These are phyloP conservation scores for Ophioninae sp. DNA, from an alignment of 2,888 invertebrate genomes.

Conservation along the genomic window DNA sequence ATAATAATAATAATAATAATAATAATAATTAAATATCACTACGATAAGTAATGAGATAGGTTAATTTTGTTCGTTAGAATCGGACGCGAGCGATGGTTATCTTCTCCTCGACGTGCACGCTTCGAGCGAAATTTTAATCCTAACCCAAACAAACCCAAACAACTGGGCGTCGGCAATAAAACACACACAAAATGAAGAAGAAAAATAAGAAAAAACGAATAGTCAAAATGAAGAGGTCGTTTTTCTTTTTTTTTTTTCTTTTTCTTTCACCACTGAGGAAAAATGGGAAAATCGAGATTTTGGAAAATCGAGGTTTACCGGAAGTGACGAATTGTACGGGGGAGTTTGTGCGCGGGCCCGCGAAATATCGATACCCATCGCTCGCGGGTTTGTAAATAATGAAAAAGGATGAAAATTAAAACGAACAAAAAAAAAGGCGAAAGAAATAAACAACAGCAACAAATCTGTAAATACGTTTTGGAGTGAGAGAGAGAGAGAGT, in stretches of 20 bases:
- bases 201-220: slow-evolving; percentile 23
- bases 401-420: slow-evolving; percentile 9
- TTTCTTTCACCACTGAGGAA: slow-evolving; percentile 39
- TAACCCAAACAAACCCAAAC: not conserved
- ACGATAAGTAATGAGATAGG: slow-evolving; percentile 27
- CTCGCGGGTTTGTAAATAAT: slow-evolving; percentile 38
- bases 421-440: too few relatives aligned
- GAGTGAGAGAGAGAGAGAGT: not conserved
- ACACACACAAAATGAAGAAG: slow-evolving; percentile 10
- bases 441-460: not conserved
- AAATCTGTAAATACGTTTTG: slow-evolving; percentile 53
- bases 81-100: slow-evolving; percentile 59
- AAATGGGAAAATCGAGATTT: slow-evolving; percentile 23
- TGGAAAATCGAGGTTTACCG: not conserved
- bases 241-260: slow-evolving; percentile 10
- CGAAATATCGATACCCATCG: slow-evolving; percentile 26
- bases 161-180: not conserved
- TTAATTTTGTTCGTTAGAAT: slow-evolving; percentile 41
- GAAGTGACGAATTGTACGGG: not conserved
- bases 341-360: not conserved
- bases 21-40: slow-evolving; percentile 35
- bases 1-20: slow-evolving; percentile 45
- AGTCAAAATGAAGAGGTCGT: slow-evolving; percentile 15
- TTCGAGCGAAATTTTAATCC: not conserved
- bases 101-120: slow-evolving; percentile 45